A percentile compares a stretch with the other conserved stretches of the same genome.
Evolutionary conservation across 1,140 invertebrate genomes (phyloP).

Genomic region (Zaprionus ghesquierei): DNA sequence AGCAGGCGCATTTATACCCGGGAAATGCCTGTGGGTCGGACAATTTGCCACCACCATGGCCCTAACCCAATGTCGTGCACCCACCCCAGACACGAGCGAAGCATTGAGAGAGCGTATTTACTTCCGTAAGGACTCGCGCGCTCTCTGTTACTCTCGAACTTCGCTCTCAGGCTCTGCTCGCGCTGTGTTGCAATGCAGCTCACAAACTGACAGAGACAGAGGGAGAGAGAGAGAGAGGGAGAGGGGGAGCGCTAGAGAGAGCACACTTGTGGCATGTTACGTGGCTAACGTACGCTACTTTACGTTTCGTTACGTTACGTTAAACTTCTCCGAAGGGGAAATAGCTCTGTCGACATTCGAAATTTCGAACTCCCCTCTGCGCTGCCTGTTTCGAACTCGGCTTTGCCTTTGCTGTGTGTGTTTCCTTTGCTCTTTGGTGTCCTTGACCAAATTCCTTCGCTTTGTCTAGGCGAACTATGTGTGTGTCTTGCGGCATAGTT

Average conservation of each 20-base stretch:
- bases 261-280: slow-evolving; percentile 70
- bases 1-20: slow-evolving; percentile 69
- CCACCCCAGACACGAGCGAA: neutral
- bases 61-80: slow-evolving; percentile 41
- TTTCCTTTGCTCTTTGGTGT: slow-evolving; percentile 35
- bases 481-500: neutral
- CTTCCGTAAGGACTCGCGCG: slow-evolving; percentile 24
- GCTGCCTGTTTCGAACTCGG: slow-evolving; percentile 1
- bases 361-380: slow-evolving; percentile 15
- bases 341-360: slow-evolving; percentile 6
- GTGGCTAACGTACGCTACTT: too few relatives aligned
- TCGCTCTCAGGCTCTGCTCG: slow-evolving; percentile 11
- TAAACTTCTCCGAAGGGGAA: slow-evolving; percentile 15
- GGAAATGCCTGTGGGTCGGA: slow-evolving; percentile 48
- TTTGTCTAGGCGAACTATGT: slow-evolving; percentile 28
- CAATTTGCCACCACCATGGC: slow-evolving; percentile 42
- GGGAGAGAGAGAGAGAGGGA: slow-evolving; percentile 18
- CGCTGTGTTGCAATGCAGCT: slow-evolving; percentile 52
- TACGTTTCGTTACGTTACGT: too few relatives aligned
- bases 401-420: neutral
- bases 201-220: slow-evolving; percentile 24
- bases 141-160: neutral
- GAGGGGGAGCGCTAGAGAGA: slow-evolving; percentile 2
- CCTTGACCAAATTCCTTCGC: slow-evolving; percentile 62
- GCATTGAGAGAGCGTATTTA: slow-evolving; percentile 7